Conservation (phyloP, 92 coral and sea anemone genomes). For the Bergia puertoricense region DNA sequence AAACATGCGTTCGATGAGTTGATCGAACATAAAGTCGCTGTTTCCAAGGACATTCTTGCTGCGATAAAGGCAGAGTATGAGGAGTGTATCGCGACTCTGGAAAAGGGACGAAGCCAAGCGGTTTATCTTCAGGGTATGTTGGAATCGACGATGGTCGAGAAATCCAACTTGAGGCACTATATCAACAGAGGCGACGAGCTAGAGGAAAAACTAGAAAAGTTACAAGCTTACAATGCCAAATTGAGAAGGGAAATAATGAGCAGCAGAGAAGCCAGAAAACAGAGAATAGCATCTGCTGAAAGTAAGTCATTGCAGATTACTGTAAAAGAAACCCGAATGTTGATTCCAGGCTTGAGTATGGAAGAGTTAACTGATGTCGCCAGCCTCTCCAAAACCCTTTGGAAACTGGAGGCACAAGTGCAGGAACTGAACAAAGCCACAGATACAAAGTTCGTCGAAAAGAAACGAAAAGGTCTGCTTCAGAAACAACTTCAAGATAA, state of each 20-base stretch:
- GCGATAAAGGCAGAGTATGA: constrained; percentile 88
- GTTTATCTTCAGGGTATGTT: constrained; percentile 80
- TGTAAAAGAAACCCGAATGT: constrained; percentile 56
- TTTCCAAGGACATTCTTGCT: constrained; percentile 77
- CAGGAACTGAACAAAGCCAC: constrained; percentile 64
- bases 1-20: constrained; percentile 90
- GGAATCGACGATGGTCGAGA: constrained; percentile 82
- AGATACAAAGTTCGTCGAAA: constrained; percentile 68
- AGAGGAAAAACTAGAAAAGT: constrained; percentile 70
- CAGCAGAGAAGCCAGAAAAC: constrained; percentile 56
- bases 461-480: constrained; percentile 66
- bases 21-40: constrained; percentile 74
- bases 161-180: constrained; percentile 74
- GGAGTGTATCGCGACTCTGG: constrained; percentile 78
- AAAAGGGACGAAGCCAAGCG: constrained; percentile 87
- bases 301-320: constrained; percentile 60
- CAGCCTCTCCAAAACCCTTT: constrained; percentile 62
- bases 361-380: constrained; percentile 79
- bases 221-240: constrained; percentile 58
- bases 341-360: constrained; percentile 83
- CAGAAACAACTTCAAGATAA: constrained; percentile 74
- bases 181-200: constrained; percentile 83
- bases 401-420: constrained; percentile 70
- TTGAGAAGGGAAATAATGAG: constrained; percentile 56
- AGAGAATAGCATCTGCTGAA: constrained; percentile 59